Base-by-base conservation (phyloP, 2,113 vertebrate genomes). In the Prunella himalayana region DNA sequence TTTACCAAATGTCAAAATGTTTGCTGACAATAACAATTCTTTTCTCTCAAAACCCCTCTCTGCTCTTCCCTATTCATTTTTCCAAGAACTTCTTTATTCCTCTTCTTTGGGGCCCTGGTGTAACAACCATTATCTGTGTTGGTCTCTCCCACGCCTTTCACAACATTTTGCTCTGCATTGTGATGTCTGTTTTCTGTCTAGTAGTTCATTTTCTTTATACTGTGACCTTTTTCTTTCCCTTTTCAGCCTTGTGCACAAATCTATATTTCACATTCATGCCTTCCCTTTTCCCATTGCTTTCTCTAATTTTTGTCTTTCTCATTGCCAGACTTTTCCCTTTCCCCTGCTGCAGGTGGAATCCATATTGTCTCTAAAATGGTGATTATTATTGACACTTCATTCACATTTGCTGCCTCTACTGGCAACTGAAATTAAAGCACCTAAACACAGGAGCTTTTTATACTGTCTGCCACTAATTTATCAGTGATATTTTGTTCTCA, bases 21-120 rank as follows among this genome's bases (percentile, higher is more conserved):
- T 76, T 92, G 15, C 41, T 82, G 37, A 61, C 10, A 42, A 7
- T 30, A 65, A 59, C 31, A 65, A 27, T 27, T 4, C 12, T 60
- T 61, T 70, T 33, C 17, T 51, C 17, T 33, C 7, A 0, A 5
- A 57, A 54, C 33, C n/a, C 3, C 0, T 49, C 13, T 50, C 14
- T 81, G 11, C 10, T 73, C 73, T 84, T 75, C 42, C 4, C 9
- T 53, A 11, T 50, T 18, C 18, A 14, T 24, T 63, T 75, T 4
- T 57, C 28, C 42, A 65, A 60, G 24, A 53, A 0, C 3, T 51
- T 41, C 33, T 56, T 60, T 51, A 22, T 56, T 80, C 15, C 28
- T 70, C 30, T 61, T 31, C 37, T 61, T 70, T 73, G 17, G 15
- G 35, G 16, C 17, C 39, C 21, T 14, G 0, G 0, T 73, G 77